Base-by-base conservation (phyloP, 2,113 vertebrate species). In the Rattus norvegicus region DNA sequence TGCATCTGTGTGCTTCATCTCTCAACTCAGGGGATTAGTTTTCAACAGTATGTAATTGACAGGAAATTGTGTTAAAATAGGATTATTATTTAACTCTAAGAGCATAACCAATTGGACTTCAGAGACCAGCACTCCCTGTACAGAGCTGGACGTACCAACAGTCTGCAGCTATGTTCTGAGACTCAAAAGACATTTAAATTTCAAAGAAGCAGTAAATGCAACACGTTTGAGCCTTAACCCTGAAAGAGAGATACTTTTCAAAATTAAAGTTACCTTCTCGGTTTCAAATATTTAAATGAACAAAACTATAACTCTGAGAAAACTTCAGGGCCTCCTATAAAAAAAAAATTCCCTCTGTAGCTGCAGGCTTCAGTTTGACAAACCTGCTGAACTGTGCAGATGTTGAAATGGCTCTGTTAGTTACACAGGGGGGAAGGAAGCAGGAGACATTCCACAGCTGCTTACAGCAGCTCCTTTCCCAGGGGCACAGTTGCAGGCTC, bases 391-490 rank as follows among this genome's bases (percentile, higher is more conserved):
- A n/a, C 63, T 16, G 61, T 43, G 94, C 96, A 92, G 96, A 96
- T 95, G 91, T n/a, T 84, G 56, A 22, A 63, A 89, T 0, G 0
- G 76, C 85, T 83, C 94, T 94, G 43, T 43, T 0, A 0, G 90
- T 61, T 28, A 61, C 88, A n/a, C 91, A 22, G 39, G 92, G 93
- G 83, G 87, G 95, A 81, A 89, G 76, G 87, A 19, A 77, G 93
- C 79, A 65, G 43, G 16, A 96, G 96, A 94, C 96, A 91, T 89
- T 61, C 96, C 96, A 73, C 94, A 96, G 97, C 97, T 87, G 96
- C 92, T 91, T 84, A 0, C 30, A 26, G 52, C 72, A 47, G 92
- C 65, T 39, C 94, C 88, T 85, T 92, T 96, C 97, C 96, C 89
- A 86, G 77, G 93, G 95, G 97, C 89, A 69, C 63, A n/a, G 77